Evolutionary conservation across 1,140 invertebrate species (phyloP), one percentile per base, ranked within the genome.

Genomic region (Gryllus bimaculatus): DNA sequence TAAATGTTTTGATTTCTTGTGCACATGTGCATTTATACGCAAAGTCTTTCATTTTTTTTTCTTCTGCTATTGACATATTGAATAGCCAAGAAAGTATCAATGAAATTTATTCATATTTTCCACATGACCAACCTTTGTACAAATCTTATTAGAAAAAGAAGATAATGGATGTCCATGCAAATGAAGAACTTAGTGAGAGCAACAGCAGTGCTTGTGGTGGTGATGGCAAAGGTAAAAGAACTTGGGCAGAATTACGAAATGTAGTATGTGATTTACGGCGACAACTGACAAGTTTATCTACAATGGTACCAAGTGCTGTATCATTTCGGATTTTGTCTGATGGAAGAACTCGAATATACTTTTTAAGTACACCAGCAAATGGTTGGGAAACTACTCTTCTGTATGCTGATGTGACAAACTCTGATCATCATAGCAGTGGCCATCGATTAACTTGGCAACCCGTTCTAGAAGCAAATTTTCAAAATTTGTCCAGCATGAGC

Each of bases 321-420:
- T 91, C 92, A 20, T 97, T 97, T 86, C 88, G 94, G 75, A 90
- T 89, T 78, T 86, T 95, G 47, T 89, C 90, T 47, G 93, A 94
- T 86, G 93, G 93, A 76, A 90, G 92, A 79, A 92, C 89, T 73
- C 90, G 95, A 83, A 92, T 97, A 82, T 98, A 97, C 87, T 98
- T 97, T 85, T 88, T 98, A 20, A 93, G 95, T 81, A 93, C 93
- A 15, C 92, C 93, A 0, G 90, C 91, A 15, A 95, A 94, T 83
- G 92, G 93, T 26, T 93, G 94, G 89, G 95, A 97, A 84, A 95
- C 93, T 6, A 97, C 95, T 0, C 85, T 98, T 8, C 87, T 97
- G 3, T 97, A 93, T 84, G 91, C 92, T 7, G 96, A 98, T 85
- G 89, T 98, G 20, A 89, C 90, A 20, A 86, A 88, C 81, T 86